Evolutionary conservation across 2,113 vertebrate species (phyloP), one percentile per base, ranked within the genome.

Genomic region (Panthera uncia): DNA sequence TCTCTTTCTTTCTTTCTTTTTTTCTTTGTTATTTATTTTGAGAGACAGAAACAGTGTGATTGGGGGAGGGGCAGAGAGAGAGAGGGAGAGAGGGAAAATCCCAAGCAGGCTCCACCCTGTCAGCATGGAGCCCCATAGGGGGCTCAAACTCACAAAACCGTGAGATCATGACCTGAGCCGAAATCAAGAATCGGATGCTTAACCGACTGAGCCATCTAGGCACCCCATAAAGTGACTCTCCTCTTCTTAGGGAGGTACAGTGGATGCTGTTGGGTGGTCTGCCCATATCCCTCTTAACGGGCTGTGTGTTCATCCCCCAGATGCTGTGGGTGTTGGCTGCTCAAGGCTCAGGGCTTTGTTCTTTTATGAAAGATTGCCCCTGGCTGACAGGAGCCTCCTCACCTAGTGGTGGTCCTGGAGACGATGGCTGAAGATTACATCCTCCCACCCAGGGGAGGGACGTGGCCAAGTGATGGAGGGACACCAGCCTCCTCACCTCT

Each of bases 221-320:
- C 2, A 21, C 57, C 8, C 57, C 57, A 61, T 61, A 23, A 61
- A 61, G 57, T 61, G 57, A 61, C 21, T 25, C 33, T 11, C 41
- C 0, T n/a, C 86, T 61, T 14, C 83, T 88, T 31, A 36, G 16
- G 48, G 36, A 78, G 15, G 12, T 7, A 50, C 6, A 36, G 38
- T 5, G 52, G 63, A 41, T 21, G 48, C 16, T 38, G 4, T 21
- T 76, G 41, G 76, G 41, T 4, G 4, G 38, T 10, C 36, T 31
- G 31, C 19, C 78, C 19, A 0, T 0, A 0, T 5, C 23, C 5
- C n/a, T 25, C 29, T 83, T 25, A 1, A 12, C 63, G 4, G 29
- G 18, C 33, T 61, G 69, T 12, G 12, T 12, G 23, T 68, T 50
- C 25, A 25, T 36, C 29, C 36, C 45, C 38, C 38, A 1, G 16